These are phyloP conservation scores for Gobio gobio DNA, from an alignment of 2,113 vertebrate genomes.

Conservation along the genomic window DNA sequence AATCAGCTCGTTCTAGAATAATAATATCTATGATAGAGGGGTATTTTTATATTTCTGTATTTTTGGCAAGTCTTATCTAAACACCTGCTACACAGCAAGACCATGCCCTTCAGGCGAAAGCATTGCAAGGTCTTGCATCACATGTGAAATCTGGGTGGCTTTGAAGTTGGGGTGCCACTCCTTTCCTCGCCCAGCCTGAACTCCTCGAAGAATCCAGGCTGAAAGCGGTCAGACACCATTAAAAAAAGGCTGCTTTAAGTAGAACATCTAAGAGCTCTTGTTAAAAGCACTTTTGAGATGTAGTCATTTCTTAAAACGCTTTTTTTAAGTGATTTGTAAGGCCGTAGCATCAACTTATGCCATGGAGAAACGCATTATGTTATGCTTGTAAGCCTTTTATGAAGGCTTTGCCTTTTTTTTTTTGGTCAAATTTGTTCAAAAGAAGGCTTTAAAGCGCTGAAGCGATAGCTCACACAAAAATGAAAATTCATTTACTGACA, in stretches of 20 bases:
- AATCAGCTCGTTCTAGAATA: conserved; percentile 43
- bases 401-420: background rate
- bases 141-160: conserved; percentile 43
- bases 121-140: conserved; percentile 52
- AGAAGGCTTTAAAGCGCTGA: background rate
- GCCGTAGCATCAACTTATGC: background rate
- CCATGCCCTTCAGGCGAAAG: conserved; percentile 22
- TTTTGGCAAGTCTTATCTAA: conserved; percentile 45
- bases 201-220: conserved; percentile 33
- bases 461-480: no score
- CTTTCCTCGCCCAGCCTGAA: conserved; percentile 35
- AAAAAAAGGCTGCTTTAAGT: conserved; percentile 19
- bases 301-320: background rate
- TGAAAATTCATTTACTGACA: background rate
- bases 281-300: conserved; percentile 10
- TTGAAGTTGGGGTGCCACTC: conserved; percentile 53
- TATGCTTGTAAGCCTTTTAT: conserved; percentile 18
- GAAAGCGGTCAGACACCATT: conserved; percentile 39
- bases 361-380: conserved; percentile 11
- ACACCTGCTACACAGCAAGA: conserved; percentile 46
- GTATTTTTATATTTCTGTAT: conserved; percentile 46
- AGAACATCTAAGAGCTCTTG: conserved; percentile 9
- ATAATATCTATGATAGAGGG: conserved; percentile 41
- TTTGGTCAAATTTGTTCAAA: background rate
- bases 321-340: conserved; percentile 12